Conservation (phyloP, 2,113 vertebrate species). For the Otolemur garnettii region DNA sequence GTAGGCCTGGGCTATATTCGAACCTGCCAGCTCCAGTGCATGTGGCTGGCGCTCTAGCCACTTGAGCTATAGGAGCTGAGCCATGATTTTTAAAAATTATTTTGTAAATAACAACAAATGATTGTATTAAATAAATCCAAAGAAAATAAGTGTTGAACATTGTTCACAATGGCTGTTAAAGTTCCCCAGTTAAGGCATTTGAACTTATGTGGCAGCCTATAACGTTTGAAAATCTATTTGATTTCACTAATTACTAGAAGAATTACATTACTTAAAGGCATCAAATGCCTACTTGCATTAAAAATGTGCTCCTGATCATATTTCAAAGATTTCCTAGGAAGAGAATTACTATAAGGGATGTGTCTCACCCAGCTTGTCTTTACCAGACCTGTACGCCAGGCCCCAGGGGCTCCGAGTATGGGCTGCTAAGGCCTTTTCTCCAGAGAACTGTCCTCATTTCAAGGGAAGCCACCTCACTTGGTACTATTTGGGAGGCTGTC, state of each 20-base stretch:
- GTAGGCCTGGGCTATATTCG: too few relatives aligned
- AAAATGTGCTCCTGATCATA: background rate
- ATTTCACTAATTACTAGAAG: background rate
- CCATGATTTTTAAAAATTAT: background rate
- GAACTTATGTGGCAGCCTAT: background rate
- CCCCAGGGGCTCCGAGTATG: rapidly evolving
- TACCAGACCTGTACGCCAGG: background rate
- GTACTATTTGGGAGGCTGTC: background rate
- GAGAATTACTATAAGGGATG: too few relatives aligned
- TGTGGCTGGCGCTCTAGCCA: too few relatives aligned
- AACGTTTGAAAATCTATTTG: background rate
- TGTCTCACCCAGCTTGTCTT: too few relatives aligned
- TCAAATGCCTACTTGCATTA: background rate
- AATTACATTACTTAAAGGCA: background rate
- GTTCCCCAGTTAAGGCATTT: background rate
- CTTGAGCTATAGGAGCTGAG: too few relatives aligned
- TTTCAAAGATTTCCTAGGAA: background rate
- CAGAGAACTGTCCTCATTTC: background rate
- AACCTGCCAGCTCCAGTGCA: too few relatives aligned
- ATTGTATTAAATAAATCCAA: background rate
- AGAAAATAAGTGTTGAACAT: background rate
- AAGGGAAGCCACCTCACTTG: background rate
- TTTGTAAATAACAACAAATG: background rate
- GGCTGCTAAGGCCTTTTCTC: background rate
- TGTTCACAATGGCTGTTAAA: background rate